These are phyloP conservation scores for Oscheius onirici DNA, from an alignment of 2,888 invertebrate species.

Conservation along the genomic window DNA sequence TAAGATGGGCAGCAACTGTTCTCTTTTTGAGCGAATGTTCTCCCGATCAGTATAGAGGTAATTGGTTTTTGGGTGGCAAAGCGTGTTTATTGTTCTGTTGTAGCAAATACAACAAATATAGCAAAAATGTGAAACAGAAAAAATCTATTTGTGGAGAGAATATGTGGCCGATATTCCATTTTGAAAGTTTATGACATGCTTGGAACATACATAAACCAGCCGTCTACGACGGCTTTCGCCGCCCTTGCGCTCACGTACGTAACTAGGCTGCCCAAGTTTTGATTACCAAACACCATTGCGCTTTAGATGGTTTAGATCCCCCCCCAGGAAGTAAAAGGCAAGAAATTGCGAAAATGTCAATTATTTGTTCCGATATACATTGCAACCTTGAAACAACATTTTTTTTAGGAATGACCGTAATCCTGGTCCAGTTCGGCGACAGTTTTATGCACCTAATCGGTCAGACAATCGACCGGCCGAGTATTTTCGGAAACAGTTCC, in stretches of 20 bases:
- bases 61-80: not conserved
- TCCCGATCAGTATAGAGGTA: slow-evolving; percentile 2
- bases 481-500: not conserved
- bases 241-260: too few relatives aligned
- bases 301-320: too few relatives aligned
- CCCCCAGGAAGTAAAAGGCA: too few relatives aligned
- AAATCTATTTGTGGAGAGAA: not conserved
- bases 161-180: too few relatives aligned
- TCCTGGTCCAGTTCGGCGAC: not conserved
- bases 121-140: not conserved
- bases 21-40: not conserved
- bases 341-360: too few relatives aligned
- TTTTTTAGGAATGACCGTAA: slow-evolving; percentile 1
- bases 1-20: not conserved
- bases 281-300: too few relatives aligned
- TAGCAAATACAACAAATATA: not conserved
- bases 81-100: not conserved
- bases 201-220: too few relatives aligned
- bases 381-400: too few relatives aligned
- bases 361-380: too few relatives aligned
- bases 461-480: not conserved
- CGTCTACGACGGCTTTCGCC: too few relatives aligned
- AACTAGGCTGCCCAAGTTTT: too few relatives aligned
- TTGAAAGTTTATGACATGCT: too few relatives aligned
- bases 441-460: not conserved